Evolutionary conservation across 2,113 vertebrate species (phyloP), one percentile per base, ranked within the genome.

Genomic region (Cariama cristata): DNA sequence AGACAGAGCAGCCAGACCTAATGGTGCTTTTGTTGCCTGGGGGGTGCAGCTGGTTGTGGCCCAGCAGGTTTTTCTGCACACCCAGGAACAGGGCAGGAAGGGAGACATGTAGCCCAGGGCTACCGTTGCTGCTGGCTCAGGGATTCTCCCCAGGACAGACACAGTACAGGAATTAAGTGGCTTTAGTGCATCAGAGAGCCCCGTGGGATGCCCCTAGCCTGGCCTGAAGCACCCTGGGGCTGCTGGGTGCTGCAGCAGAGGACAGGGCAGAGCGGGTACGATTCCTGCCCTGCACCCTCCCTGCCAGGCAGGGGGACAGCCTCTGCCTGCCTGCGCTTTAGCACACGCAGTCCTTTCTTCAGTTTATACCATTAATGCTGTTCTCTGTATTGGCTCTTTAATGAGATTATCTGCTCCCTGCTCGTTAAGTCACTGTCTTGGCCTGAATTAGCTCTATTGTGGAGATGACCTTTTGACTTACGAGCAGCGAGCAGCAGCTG

Each of bases 371-470:
- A 67, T 90, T 89, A 93, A 91, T 79, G 75, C 93, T 96, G 93
- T 53, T 95, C 93, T 95, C 76, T 88, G 58, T 73, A 87, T 49
- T 71, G 72, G 88, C 49, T 91, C 59, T 85, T 53, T 96, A 96
- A 97, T 88, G 80, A 89, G 95, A 96, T 97, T 97, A 95, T 87
- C 90, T 86, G 83, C 88, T 90, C 88, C 79, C 88, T 3, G 82
- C 90, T 91, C 4, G 11, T 52, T 97, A 97, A 96, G 16, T 93
- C 91, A 85, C 91, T 90, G 79, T 91, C 94, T 92, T 92, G 91
- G 86, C 90, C 93, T 69, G 90, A 96, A 95, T 97, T 96, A 97
- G 92, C 75, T 88, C 66, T 69, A 59, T 95, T 97, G 95, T 94
- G 86, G 33, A 74, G 56, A 67, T 89, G 93, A 94, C 94, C 95